These are phyloP conservation scores for Sebastes hopkinsi DNA, from an alignment of 2,797 vertebrate species.

Conservation along the genomic window DNA sequence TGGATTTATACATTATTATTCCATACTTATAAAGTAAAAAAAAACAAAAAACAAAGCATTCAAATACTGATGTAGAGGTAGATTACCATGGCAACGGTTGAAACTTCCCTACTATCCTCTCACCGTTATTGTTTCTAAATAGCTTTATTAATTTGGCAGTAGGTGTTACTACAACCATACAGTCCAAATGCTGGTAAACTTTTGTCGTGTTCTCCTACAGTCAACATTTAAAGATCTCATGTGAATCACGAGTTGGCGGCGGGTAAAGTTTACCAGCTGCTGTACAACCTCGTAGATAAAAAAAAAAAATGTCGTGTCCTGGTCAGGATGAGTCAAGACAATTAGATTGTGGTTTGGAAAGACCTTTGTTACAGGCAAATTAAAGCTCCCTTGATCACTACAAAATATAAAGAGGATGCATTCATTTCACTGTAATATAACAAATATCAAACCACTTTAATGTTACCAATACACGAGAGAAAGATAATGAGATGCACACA, in stretches of 20 bases:
- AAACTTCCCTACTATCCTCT: not conserved
- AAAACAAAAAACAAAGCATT: too few relatives aligned
- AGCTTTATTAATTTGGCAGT: slow-evolving; percentile 3
- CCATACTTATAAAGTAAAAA: too few relatives aligned
- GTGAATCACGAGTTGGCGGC: not conserved
- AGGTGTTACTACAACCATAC: not conserved
- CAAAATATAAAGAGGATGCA: not conserved
- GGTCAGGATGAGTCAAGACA: not conserved
- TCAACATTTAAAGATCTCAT: not conserved
- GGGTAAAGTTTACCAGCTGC: slow-evolving; percentile 1
- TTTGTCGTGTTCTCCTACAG: not conserved
- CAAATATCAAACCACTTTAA: not conserved
- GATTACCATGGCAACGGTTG: too few relatives aligned
- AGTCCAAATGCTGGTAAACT: not conserved
- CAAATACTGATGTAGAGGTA: too few relatives aligned
- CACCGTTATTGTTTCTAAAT: slow-evolving; percentile 17
- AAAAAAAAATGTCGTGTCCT: not conserved
- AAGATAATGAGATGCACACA: slow-evolving; percentile 8
- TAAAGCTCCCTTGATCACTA: not conserved
- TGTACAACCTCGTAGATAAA: not conserved
- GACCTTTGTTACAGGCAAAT: not conserved
- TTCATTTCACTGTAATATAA: not conserved
- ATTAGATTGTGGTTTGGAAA: not conserved
- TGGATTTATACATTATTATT: too few relatives aligned
- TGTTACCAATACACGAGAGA: not conserved